Base-by-base conservation (phyloP, 2,888 invertebrate genomes). In the Aplocera efformata region DNA sequence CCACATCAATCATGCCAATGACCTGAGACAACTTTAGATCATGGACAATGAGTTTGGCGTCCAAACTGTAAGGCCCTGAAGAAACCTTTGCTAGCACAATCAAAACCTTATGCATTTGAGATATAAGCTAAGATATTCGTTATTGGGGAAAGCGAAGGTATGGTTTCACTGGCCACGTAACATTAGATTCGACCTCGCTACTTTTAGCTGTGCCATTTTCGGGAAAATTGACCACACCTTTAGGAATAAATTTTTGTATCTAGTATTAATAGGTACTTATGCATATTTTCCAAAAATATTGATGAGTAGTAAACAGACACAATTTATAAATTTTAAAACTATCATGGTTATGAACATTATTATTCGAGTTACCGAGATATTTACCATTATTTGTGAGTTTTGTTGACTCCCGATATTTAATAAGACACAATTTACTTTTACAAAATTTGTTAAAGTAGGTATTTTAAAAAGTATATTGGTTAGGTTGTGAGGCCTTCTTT, bases 181-280 rank as follows among this genome's bases (percentile, higher is more conserved):
- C 33, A 38, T 47, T 53, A 63, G 52, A 54, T 57, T 49, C 64
- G 75, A 75, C 78, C 76, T 65, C 64, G 53, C 74, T 57, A 61
- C 67, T 72, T 71, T 64, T 57, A 60, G 59, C 52, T 64, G 64
- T 71, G 76, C 68, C 68, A 72, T 79, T 80, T 74, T 60, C 63
- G 57, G 60, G 54, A 66, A 17, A 75, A 75, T 69, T 60, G 67
- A 64, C 72, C 75, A 59, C 75, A 55, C 80, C 79, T 71, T 56
- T 41, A 5, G 13, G 3, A 17, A 5, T 2, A 17, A 17, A 17
- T 17, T 17, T 8, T 23, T n/a, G 23, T 23, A 23, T 23, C 23
- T 23, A 23, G 3, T n/a, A 4, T 8, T 23, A 23, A 23, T n/a
- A 7, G 6, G 23, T n/a, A 23, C 5, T 21, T 6, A n/a, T 23